phyloP scores from a whole-genome alignment of 2,888 invertebrate species.

The Parnassius mnemosyne region DNA sequence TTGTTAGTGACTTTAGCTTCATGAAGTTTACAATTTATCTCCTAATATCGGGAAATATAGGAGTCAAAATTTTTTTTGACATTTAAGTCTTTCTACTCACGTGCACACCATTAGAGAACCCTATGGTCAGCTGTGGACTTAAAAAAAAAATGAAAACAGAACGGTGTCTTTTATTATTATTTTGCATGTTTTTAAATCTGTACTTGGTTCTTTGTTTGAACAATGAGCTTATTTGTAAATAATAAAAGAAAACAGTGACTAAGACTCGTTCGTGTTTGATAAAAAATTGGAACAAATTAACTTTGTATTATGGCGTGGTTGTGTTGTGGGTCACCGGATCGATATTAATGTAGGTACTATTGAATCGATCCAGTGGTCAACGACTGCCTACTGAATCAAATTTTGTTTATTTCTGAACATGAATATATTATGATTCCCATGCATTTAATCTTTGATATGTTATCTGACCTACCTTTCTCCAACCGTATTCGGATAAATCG shows the following conservation, averaged over 20 bases:
- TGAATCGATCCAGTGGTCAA: background rate
- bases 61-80: no score
- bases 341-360: constrained; percentile 11
- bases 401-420: no score
- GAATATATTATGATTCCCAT: no score
- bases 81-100: no score
- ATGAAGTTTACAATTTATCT: no score
- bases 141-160: background rate
- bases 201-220: constrained; percentile 33
- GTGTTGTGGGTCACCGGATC: constrained; percentile 20
- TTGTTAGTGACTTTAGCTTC: background rate
- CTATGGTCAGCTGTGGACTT: background rate
- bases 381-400: no score
- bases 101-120: no score
- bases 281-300: constrained; percentile 28
- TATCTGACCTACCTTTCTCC: no score
- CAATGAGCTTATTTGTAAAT: constrained; percentile 36
- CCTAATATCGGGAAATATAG: no score
- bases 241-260: constrained; percentile 55
- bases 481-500: no score
- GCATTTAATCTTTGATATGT: no score
- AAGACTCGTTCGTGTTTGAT: constrained; percentile 36
- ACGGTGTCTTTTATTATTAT: background rate
- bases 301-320: constrained; percentile 22
- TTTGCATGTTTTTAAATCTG: no score